A percentile compares a stretch with the other conserved stretches of the same genome.
Conservation (phyloP, 1,140 invertebrate species). For the Trichomalopsis sarcophagae region DNA sequence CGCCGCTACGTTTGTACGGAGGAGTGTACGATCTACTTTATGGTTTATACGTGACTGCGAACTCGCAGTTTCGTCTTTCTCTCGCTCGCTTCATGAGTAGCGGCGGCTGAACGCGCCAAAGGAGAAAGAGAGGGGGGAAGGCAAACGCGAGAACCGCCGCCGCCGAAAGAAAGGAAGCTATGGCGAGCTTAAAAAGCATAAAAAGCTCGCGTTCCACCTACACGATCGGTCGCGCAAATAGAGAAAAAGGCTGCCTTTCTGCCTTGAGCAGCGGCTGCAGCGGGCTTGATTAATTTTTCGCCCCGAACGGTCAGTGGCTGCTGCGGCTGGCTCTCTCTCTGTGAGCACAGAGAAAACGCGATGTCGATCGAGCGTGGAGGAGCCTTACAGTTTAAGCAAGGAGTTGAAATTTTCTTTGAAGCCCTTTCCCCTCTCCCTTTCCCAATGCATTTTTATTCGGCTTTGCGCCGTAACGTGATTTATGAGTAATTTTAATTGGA, state of each 20-base stretch:
- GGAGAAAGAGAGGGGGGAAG: not conserved
- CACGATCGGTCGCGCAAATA: slow-evolving; percentile 41
- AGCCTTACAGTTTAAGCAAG: slow-evolving; percentile 31
- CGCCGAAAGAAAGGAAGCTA: slow-evolving; percentile 33
- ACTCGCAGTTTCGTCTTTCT: slow-evolving; percentile 37
- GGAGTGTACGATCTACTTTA: slow-evolving; percentile 67
- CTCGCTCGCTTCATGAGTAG: not conserved
- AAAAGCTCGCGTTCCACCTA: slow-evolving; percentile 41
- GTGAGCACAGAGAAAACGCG: slow-evolving; percentile 13
- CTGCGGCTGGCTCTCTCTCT: slow-evolving; percentile 1
- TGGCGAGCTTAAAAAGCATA: slow-evolving; percentile 39
- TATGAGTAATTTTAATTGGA: not conserved
- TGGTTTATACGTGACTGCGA: slow-evolving; percentile 67
- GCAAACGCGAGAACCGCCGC: slow-evolving; percentile 31
- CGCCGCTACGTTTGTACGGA: slow-evolving; percentile 17
- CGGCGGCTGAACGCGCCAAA: not conserved
- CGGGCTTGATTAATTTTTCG: slow-evolving; percentile 49
- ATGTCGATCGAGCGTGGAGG: slow-evolving; percentile 5
- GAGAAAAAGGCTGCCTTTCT: slow-evolving; percentile 19
- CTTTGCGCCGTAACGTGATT: not conserved
- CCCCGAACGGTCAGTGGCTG: not conserved
- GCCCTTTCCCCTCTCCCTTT: not conserved
- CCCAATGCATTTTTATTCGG: not conserved
- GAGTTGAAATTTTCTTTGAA: slow-evolving; percentile 41
- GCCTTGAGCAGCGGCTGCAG: not conserved